Percentiles rank a stretch among this genome's conserved stretches.
Conservation (phyloP, 1,140 invertebrate species). For the Drosophila lacertosa region DNA sequence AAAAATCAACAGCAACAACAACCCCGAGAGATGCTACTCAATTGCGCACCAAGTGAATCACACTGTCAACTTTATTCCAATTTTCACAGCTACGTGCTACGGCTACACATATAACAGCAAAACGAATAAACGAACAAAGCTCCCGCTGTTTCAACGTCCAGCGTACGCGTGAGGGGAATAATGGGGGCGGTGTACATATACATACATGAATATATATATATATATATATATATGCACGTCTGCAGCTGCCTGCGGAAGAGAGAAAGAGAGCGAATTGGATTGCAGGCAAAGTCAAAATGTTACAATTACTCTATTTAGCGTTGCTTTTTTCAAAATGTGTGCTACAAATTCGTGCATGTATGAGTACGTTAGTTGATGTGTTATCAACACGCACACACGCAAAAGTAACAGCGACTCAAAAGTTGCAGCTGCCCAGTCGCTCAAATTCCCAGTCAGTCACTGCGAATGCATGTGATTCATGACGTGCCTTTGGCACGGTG, state of each 20-base stretch:
- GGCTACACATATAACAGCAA: conserved; percentile 24
- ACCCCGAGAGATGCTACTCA: conserved; percentile 7
- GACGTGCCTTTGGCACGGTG: conserved; percentile 42
- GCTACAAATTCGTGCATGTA: conserved; percentile 6
- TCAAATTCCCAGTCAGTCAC: conserved; percentile 24
- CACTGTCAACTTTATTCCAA: conserved; percentile 56
- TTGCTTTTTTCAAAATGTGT: conserved; percentile 42
- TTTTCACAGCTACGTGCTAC: conserved; percentile 63
- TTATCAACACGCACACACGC: conserved; percentile 39
- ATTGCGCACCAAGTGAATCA: conserved; percentile 59
- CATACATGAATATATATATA: neutral
- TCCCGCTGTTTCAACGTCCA: conserved; percentile 32
- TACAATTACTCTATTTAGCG: conserved; percentile 56
- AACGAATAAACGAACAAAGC: conserved; percentile 34
- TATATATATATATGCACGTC: conserved; percentile 33
- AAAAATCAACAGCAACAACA: conserved; percentile 24
- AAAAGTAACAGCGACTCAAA: conserved; percentile 18
- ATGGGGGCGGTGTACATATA: conserved; percentile 11
- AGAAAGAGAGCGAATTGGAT: conserved; percentile 20
- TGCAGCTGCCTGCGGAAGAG: conserved; percentile 50
- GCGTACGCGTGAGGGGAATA: conserved; percentile 2
- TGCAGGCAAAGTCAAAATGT: conserved; percentile 35
- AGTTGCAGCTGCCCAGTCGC: conserved; percentile 43
- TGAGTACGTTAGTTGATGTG: conserved; percentile 39
- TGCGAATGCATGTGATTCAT: conserved; percentile 64